phyloP scores from a whole-genome alignment of 2,113 vertebrate species.

The Mustela nigripes region DNA sequence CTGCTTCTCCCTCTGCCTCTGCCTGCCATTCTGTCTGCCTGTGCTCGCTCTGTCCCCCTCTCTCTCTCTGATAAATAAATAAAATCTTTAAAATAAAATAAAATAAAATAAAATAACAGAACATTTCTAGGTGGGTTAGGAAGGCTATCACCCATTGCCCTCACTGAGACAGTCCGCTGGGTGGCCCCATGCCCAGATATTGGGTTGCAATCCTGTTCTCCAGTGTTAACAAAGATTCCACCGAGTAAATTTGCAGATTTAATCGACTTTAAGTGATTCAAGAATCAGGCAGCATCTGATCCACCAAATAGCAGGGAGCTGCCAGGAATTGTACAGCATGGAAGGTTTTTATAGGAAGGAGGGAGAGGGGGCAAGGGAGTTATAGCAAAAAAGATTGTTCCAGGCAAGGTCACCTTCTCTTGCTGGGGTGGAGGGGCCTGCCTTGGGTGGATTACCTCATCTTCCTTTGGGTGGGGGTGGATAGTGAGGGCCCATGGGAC shows the following conservation, averaged over 20 bases:
- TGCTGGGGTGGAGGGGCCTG: background rate
- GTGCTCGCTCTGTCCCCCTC: too few species aligned
- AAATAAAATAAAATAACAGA: background rate
- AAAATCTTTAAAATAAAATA: too few species aligned
- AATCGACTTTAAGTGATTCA: background rate
- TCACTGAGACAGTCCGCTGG: background rate
- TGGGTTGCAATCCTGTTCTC: background rate
- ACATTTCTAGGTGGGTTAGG: background rate
- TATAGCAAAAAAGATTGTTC: background rate
- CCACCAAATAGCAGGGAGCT: background rate
- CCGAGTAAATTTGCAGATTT: background rate
- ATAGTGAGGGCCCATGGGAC: background rate
- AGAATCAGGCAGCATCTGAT: background rate
- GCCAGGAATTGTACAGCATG: background rate
- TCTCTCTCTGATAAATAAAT: too few species aligned
- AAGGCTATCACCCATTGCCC: background rate
- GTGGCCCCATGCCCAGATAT: background rate
- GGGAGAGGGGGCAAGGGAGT: background rate
- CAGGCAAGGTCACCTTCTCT: background rate
- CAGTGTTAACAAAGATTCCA: background rate
- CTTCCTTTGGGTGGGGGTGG: background rate
- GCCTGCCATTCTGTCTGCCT: too few species aligned
- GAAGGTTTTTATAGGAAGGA: background rate
- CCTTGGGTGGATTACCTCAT: background rate
- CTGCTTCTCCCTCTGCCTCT: too few species aligned